phyloP scores from a whole-genome alignment of 2,888 invertebrate species.

The Acronicta aceris region DNA sequence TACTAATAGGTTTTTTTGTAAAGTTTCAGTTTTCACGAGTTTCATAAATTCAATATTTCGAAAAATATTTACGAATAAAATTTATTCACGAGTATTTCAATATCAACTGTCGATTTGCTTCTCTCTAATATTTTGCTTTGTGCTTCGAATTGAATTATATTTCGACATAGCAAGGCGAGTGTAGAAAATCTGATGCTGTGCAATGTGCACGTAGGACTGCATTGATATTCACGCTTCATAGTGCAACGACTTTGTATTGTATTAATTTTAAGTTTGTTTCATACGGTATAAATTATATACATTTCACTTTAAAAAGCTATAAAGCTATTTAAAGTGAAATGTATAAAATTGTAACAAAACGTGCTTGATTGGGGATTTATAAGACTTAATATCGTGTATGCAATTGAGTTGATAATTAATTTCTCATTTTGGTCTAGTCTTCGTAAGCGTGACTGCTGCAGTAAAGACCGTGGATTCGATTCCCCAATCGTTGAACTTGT shows the following conservation, averaged over 20 bases:
- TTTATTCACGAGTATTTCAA: constrained; percentile 23
- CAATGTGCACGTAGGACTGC: constrained; percentile 23
- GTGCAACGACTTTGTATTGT: constrained; percentile 6
- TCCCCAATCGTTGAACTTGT: too few species aligned
- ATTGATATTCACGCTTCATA: constrained; percentile 7
- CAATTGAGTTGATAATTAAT: too few species aligned
- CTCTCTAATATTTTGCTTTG: constrained; percentile 28
- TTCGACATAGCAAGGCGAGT: constrained; percentile 15
- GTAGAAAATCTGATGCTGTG: constrained; percentile 18
- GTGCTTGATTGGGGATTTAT: too few species aligned
- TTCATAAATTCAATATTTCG: not conserved
- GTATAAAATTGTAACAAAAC: too few species aligned
- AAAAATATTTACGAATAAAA: constrained; percentile 8
- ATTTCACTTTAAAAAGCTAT: too few species aligned
- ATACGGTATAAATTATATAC: not conserved
- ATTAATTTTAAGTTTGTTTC: not conserved
- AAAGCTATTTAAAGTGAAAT: not conserved
- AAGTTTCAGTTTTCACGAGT: too few species aligned
- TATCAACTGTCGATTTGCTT: constrained; percentile 30
- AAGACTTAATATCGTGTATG: too few species aligned
- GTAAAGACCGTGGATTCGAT: too few species aligned
- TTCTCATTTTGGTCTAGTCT: too few species aligned
- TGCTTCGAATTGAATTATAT: constrained; percentile 32
- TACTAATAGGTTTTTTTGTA: too few species aligned
- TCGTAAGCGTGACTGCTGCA: too few species aligned